Conservation (phyloP, 2,888 invertebrate species). For the Isoperla grammatica region DNA sequence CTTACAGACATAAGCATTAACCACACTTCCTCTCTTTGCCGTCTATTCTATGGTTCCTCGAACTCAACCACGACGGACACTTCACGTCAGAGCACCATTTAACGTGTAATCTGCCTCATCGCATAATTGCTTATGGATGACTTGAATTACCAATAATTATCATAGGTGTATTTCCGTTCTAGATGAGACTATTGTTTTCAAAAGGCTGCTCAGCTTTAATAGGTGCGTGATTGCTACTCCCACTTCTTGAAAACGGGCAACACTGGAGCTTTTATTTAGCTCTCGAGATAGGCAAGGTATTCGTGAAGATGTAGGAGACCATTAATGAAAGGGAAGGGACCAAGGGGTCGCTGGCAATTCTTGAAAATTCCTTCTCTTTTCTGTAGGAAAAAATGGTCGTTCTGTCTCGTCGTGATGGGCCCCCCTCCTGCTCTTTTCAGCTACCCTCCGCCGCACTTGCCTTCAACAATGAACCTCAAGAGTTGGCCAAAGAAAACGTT, state of each 20-base stretch:
- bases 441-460: slow-evolving; percentile 3
- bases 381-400: background rate
- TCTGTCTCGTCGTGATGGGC: background rate
- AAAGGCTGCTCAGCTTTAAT: background rate
- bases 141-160: slow-evolving; percentile 6
- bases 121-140: slow-evolving; percentile 5
- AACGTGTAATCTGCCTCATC: slow-evolving; percentile 1
- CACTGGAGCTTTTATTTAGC: no score
- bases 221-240: background rate
- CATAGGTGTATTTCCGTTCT: slow-evolving; percentile 15
- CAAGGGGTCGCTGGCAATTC: no score
- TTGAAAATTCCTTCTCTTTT: no score
- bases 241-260: background rate
- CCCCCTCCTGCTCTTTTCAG: slow-evolving; percentile 1
- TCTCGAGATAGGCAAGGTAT: background rate
- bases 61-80: background rate
- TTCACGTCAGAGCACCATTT: background rate
- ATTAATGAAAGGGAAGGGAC: no score
- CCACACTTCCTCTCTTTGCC: background rate
- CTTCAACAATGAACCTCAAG: slow-evolving; percentile 12
- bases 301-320: background rate
- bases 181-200: slow-evolving; percentile 4
- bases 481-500: slow-evolving; percentile 12
- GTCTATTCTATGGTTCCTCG: background rate
- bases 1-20: no score